A percentile compares a stretch with the other conserved stretches of the same genome.
phyloP scores from a whole-genome alignment of 2,888 invertebrate genomes.

The Stramonita haemastoma region DNA sequence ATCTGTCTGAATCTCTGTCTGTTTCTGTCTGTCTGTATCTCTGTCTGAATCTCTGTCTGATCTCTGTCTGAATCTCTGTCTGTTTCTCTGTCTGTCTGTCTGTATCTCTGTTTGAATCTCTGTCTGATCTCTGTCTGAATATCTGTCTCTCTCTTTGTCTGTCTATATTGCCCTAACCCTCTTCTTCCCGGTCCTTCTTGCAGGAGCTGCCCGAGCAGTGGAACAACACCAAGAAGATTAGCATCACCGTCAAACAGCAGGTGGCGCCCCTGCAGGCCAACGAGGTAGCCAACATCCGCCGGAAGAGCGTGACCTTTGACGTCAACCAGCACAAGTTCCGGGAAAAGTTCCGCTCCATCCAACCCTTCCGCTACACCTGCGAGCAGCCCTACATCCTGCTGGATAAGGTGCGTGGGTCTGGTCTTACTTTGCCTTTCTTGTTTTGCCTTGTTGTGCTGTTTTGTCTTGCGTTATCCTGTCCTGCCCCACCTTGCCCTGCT shows the following conservation, averaged over 20 bases:
- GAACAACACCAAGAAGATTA: slow-evolving; percentile 95
- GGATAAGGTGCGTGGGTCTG: slow-evolving; percentile 54
- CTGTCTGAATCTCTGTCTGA: too few relatives aligned
- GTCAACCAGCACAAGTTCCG: slow-evolving; percentile 88
- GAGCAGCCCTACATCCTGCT: slow-evolving; percentile 74
- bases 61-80: too few relatives aligned
- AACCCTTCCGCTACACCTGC: slow-evolving; percentile 76
- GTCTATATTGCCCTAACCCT: not conserved
- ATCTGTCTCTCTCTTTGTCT: not conserved
- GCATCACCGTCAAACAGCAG: slow-evolving; percentile 92
- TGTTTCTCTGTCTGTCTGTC: too few relatives aligned
- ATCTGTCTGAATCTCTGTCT: too few relatives aligned
- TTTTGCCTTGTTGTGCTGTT: too few relatives aligned
- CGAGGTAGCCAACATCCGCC: slow-evolving; percentile 93
- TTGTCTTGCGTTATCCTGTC: too few relatives aligned
- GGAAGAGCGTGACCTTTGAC: slow-evolving; percentile 91
- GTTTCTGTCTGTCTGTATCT: too few relatives aligned
- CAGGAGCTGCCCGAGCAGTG: slow-evolving; percentile 97
- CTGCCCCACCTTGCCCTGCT: too few relatives aligned
- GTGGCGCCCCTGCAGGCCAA: slow-evolving; percentile 96
- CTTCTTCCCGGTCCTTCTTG: not conserved
- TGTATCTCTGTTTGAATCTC: too few relatives aligned
- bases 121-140: too few relatives aligned
- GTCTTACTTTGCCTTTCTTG: slow-evolving; percentile 80
- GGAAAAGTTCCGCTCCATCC: slow-evolving; percentile 87